These are phyloP conservation scores for Mixornis gularis DNA, from an alignment of 2,113 vertebrate genomes.

Conservation along the genomic window DNA sequence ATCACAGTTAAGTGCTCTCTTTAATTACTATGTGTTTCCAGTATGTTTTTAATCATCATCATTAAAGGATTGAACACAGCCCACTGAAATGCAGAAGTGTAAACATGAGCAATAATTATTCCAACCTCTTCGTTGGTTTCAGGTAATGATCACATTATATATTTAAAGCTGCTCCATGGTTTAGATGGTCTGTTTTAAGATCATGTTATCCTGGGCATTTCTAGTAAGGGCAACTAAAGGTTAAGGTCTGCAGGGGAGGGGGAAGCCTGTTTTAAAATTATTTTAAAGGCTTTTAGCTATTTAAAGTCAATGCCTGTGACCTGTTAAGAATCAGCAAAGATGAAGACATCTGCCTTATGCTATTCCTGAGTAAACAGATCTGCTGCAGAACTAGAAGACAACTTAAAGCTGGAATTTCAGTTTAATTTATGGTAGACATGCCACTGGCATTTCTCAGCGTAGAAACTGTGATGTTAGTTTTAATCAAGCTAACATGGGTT, in stretches of 20 bases:
- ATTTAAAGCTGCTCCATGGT: neutral
- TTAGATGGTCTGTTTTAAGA: neutral
- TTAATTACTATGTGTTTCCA: conserved; percentile 8
- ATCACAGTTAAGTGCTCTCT: neutral
- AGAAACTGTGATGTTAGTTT: neutral
- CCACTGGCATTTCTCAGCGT: neutral
- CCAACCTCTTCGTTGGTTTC: neutral
- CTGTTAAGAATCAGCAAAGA: conserved; percentile 25
- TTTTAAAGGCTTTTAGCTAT: conserved; percentile 37
- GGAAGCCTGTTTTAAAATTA: neutral
- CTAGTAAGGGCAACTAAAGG: neutral
- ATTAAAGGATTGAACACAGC: conserved; percentile 10
- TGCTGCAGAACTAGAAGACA: neutral
- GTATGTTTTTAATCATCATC: conserved; percentile 40
- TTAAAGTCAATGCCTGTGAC: conserved; percentile 6
- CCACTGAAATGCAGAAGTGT: conserved; percentile 8
- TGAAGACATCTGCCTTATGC: conserved; percentile 34
- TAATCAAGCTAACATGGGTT: neutral
- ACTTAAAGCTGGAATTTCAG: neutral
- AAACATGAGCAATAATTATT: conserved; percentile 37
- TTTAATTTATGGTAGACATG: neutral
- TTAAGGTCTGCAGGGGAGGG: neutral
- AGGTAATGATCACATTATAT: neutral
- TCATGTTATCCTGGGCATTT: neutral
- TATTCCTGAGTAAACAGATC: conserved; percentile 12